Evolutionary conservation across 2,797 vertebrate species (phyloP).

Genomic region (Cynodonichthys magdalenae): DNA sequence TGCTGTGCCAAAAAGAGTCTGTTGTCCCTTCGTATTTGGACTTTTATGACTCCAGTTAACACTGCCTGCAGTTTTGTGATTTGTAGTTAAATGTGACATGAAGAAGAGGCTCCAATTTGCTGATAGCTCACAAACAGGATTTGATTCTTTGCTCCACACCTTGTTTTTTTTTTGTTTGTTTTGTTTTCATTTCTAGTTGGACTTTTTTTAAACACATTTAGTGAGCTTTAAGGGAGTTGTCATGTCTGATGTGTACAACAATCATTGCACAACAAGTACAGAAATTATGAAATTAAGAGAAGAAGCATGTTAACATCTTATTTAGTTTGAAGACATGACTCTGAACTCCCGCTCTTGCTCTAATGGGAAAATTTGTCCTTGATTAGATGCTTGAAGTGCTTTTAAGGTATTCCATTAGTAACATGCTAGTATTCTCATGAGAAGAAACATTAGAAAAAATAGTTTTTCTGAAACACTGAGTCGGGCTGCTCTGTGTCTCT

Average conservation of each 20-base stretch:
- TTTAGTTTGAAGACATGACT: background rate
- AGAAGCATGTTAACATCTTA: background rate
- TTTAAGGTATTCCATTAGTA: slow-evolving; percentile 66
- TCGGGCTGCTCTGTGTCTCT: slow-evolving; percentile 55
- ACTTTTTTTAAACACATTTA: background rate
- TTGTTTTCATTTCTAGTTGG: too few relatives aligned
- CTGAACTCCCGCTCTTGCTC: background rate
- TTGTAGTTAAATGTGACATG: too few relatives aligned
- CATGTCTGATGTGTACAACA: background rate
- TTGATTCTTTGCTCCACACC: too few relatives aligned
- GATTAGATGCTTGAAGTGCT: slow-evolving; percentile 14
- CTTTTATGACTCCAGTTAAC: too few relatives aligned
- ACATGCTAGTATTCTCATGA: slow-evolving; percentile 65
- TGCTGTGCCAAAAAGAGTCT: too few relatives aligned
- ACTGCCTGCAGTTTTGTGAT: too few relatives aligned
- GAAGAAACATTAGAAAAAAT: slow-evolving; percentile 74
- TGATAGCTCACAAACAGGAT: too few relatives aligned
- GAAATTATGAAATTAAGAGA: background rate
- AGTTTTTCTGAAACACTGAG: slow-evolving; percentile 62
- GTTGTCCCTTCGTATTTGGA: too few relatives aligned
- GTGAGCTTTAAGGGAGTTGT: background rate
- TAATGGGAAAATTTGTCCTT: background rate
- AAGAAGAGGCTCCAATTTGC: too few relatives aligned
- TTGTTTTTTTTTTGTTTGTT: too few relatives aligned
- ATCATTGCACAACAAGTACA: too few relatives aligned